A percentile compares a stretch with the other conserved stretches of the same genome.
Evolutionary conservation across 2,113 vertebrate genomes (phyloP).

Genomic region (Anhinga rufa): DNA sequence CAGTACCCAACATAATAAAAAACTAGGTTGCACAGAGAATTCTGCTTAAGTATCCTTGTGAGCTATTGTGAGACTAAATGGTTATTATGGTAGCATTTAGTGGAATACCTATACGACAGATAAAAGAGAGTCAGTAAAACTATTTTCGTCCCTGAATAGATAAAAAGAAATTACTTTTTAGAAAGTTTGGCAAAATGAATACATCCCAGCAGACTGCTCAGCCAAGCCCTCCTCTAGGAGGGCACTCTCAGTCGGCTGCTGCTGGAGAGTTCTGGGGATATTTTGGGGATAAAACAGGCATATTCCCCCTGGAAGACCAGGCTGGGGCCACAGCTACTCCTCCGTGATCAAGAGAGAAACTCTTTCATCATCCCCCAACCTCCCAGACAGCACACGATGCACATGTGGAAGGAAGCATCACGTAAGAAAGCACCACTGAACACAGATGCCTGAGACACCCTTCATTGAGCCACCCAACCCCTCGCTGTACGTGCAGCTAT

Average conservation of each 20-base stretch:
- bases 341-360: neutral
- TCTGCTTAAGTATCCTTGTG: constrained; percentile 48
- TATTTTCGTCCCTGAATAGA: constrained; percentile 10
- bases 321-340: neutral
- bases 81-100: constrained; percentile 43
- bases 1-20: constrained; percentile 69
- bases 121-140: constrained; percentile 38
- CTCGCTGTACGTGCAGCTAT: neutral
- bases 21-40: constrained; percentile 48
- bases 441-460: neutral
- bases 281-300: neutral
- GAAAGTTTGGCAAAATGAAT: neutral
- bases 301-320: neutral
- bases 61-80: constrained; percentile 39
- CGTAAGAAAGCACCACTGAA: neutral
- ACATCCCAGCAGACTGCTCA: neutral
- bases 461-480: neutral
- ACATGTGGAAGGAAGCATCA: neutral
- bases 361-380: neutral
- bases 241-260: neutral
- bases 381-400: accelerated
- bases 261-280: neutral
- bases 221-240: neutral
- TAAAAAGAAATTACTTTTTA: constrained; percentile 36
- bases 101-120: constrained; percentile 36